Base-by-base conservation (phyloP, 2,888 invertebrate species). In the Oligia latruncula region DNA sequence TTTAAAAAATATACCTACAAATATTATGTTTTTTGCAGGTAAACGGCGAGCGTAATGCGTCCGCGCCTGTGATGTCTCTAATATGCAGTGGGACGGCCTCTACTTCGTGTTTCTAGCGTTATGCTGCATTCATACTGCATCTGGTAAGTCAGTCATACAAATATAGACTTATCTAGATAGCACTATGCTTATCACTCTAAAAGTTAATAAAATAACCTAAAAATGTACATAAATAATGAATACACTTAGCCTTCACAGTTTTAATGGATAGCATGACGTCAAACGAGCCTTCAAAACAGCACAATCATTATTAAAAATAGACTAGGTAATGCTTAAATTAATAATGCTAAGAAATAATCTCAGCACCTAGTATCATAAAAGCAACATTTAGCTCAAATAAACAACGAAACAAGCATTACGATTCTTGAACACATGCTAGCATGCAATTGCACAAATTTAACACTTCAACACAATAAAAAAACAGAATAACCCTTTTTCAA, bases 31-130 rank as follows among this genome's bases (percentile, higher is more conserved):
- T 84, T 65, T 79, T 35, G 4, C 92, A 96, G 95, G 95, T 95
- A 92, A 94, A 85, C 90, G 93, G 93, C 93, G 92, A 93, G 93
- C 91, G 91, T 93, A 87, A 95, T 95, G 95, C 93, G 93, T 93
- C 93, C 88, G 89, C 94, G 93, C 91, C 92, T 95, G 96, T 96
- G 95, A 96, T 97, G 96, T 95, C 93, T 95, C 92, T 96, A 96
- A 95, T 96, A 97, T 96, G 96, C 96, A 94, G 96, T 94, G 96
- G 95, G 93, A 95, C 93, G 93, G 95, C 90, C 91, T 96, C 93
- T 95, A 96, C 95, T 93, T 96, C 90, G 94, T 96, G 93, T 96
- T 94, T 94, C 91, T 96, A 93, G 96, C 96, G 81, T 92, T 96
- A 92, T 96, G 96, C 95, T 96, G 96, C 90, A 88, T 97, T 88